These are phyloP conservation scores for Amyelois transitella DNA, from an alignment of 1,140 invertebrate genomes.

Conservation along the genomic window DNA sequence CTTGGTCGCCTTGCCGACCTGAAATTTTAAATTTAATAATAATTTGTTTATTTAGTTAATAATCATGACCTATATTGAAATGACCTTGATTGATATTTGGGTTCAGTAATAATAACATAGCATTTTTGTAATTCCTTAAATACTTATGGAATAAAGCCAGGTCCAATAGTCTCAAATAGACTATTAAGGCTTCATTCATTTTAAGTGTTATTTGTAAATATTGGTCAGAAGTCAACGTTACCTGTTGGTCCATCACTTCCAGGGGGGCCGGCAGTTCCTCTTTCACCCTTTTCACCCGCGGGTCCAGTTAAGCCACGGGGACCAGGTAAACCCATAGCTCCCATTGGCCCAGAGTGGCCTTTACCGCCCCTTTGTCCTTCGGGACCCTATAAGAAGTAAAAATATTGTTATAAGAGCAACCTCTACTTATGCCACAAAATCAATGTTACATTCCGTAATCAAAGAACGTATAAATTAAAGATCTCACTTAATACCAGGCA, in stretches of 20 bases:
- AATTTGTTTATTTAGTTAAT: neutral
- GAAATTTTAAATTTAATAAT: neutral
- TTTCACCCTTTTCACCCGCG: constrained; percentile 83
- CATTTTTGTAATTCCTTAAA: too few species aligned
- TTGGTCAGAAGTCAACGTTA: constrained; percentile 20
- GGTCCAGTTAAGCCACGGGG: constrained; percentile 78
- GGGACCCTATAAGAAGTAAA: constrained; percentile 73
- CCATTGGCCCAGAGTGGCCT: constrained; percentile 82
- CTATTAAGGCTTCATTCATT: too few species aligned
- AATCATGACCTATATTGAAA: too few species aligned
- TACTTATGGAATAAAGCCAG: too few species aligned
- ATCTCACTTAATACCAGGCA: too few species aligned
- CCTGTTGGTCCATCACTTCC: constrained; percentile 81
- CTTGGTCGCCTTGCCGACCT: constrained; percentile 81
- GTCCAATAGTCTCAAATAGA: too few species aligned
- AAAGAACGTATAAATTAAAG: too few species aligned
- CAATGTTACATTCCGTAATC: too few species aligned
- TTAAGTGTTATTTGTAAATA: constrained; percentile 5
- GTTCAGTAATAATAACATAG: too few species aligned
- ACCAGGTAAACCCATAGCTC: constrained; percentile 84
- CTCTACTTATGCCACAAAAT: too few species aligned
- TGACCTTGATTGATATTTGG: too few species aligned
- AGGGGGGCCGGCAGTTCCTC: constrained; percentile 76
- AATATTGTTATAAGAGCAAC: neutral
- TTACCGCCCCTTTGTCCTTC: constrained; percentile 82